These are phyloP conservation scores for Diceros bicornis DNA, from an alignment of 2,797 vertebrate genomes.

Conservation along the genomic window DNA sequence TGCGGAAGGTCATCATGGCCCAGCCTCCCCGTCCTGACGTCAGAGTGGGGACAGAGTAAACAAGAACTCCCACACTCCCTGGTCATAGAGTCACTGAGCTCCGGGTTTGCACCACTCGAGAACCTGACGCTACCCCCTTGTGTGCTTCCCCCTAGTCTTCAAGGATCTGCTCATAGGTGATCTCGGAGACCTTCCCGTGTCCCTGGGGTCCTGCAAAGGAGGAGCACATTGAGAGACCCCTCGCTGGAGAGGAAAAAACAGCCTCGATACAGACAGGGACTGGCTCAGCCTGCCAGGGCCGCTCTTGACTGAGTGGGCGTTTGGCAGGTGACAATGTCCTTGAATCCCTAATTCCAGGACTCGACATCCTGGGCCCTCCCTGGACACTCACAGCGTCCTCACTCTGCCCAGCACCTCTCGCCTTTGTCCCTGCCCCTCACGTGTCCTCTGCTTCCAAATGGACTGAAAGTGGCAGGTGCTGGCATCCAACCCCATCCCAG, in stretches of 20 bases:
- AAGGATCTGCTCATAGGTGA: background rate
- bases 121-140: too few species aligned
- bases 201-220: background rate
- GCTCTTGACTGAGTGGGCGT: background rate
- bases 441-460: background rate
- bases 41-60: background rate
- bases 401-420: background rate
- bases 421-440: background rate
- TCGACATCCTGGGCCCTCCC: background rate
- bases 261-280: fast-evolving
- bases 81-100: background rate
- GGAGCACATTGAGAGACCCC: background rate
- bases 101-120: background rate
- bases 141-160: background rate
- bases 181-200: background rate
- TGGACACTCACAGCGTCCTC: background rate
- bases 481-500: too few species aligned
- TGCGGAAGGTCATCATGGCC: background rate
- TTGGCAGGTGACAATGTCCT: background rate
- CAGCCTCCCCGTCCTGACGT: background rate
- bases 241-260: background rate
- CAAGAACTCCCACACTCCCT: background rate
- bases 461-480: too few species aligned
- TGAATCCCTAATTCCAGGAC: background rate
- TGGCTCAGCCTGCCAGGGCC: background rate